Conservation (phyloP, 2,797 vertebrate genomes). For the Avahi laniger region DNA sequence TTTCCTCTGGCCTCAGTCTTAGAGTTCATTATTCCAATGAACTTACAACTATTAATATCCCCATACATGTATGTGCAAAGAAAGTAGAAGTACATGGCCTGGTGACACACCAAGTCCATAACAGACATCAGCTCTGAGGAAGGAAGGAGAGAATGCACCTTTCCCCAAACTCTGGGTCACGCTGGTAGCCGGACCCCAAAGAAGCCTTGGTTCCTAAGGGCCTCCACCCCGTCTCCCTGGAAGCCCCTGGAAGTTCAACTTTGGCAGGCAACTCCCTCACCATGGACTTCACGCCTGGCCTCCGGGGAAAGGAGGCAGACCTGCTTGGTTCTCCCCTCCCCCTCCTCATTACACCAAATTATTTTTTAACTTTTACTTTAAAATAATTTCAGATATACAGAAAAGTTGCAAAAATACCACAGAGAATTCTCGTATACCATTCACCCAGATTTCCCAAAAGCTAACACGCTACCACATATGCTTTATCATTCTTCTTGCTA, state of each 20-base stretch:
- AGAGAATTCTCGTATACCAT: background rate
- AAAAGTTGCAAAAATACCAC: slow-evolving; percentile 22
- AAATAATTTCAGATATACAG: slow-evolving; percentile 31
- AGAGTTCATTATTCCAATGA: slow-evolving; percentile 15
- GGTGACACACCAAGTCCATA: background rate
- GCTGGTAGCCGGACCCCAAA: background rate
- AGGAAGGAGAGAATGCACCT: background rate
- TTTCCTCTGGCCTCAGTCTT: background rate
- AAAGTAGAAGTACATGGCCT: background rate
- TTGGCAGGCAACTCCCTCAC: background rate
- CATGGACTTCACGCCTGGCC: background rate
- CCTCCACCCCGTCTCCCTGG: background rate
- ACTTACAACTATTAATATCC: background rate
- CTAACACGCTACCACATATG: background rate
- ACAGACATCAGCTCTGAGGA: background rate
- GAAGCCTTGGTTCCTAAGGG: background rate
- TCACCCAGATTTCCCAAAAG: background rate
- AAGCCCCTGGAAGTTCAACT: background rate
- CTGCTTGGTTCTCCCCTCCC: background rate
- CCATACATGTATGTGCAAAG: background rate
- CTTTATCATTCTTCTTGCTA: background rate
- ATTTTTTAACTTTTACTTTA: background rate
- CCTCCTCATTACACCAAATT: background rate
- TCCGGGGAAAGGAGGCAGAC: background rate
- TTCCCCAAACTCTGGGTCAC: background rate